Evolutionary conservation across 2,888 invertebrate genomes (phyloP), one percentile per base, ranked within the genome.

Genomic region (Anarsia innoxiella): DNA sequence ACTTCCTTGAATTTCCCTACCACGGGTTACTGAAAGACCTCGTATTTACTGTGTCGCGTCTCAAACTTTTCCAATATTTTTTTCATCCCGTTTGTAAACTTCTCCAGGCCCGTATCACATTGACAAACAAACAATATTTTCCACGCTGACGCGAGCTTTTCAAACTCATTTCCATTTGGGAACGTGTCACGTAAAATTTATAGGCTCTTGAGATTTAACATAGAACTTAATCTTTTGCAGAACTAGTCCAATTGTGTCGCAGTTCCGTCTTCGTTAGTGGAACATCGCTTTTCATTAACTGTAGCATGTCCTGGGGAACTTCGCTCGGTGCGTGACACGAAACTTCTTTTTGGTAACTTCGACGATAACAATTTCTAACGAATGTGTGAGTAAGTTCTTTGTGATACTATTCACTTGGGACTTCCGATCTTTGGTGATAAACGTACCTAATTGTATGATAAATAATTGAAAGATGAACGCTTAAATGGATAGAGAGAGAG

Each of bases 11-110:
- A n/a, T n/a, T n/a, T n/a, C n/a, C n/a, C n/a, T n/a, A n/a, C n/a
- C n/a, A n/a, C n/a, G n/a, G n/a, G n/a, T n/a, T n/a, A n/a, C n/a
- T n/a, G n/a, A 19, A 3, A 19, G 19, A 8, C 8, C 19, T 19
- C 19, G 19, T 19, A 58, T 69, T 66, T 59, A 64, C 59, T 54
- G 66, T 58, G 51, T 60, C 50, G 45, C 44, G 46, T 44, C 43
- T 40, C 33, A 62, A 80, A 78, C 68, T 80, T 80, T 74, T 66
- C 70, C 72, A 77, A 79, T 80, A 79, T 78, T 76, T 75, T 77
- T 76, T 72, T 70, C 70, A 74, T 77, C 68, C 67, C 59, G 65
- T 70, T 68, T 69, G 69, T 74, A 68, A 76, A 71, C 64, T 70
- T 66, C 46, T 53, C 46, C 57, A 48, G 53, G 47, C 50, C 51